phyloP scores from a whole-genome alignment of 2,797 vertebrate genomes.

The Podarcis siculus region DNA sequence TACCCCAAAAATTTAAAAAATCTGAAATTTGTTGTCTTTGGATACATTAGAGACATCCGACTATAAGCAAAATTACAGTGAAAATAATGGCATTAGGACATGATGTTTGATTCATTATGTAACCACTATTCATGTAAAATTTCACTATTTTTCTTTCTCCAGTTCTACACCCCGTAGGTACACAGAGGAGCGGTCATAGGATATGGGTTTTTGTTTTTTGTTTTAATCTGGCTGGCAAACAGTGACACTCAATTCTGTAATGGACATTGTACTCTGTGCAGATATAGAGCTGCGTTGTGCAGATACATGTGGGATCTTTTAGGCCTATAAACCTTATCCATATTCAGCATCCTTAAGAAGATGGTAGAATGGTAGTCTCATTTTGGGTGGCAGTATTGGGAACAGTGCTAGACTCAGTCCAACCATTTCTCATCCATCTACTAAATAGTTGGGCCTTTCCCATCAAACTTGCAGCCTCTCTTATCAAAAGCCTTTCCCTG shows the following conservation, averaged over 20 bases:
- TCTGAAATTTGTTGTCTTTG: not conserved
- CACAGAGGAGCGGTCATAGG: not conserved
- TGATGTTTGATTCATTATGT: not conserved
- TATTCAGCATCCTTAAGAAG: not conserved
- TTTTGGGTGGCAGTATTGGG: not conserved
- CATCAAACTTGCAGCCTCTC: not conserved
- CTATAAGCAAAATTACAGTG: not conserved
- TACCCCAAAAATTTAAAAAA: slow-evolving; percentile 12
- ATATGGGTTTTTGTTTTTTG: not conserved
- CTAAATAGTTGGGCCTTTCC: not conserved
- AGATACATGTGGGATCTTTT: not conserved
- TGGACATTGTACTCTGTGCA: not conserved
- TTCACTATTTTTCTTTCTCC: not conserved
- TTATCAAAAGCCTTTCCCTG: too few relatives aligned
- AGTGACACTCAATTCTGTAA: not conserved
- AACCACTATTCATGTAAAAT: not conserved
- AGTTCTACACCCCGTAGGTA: not conserved
- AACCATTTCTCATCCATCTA: not conserved
- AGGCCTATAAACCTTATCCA: not conserved
- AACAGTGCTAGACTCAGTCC: too few relatives aligned
- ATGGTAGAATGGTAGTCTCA: not conserved
- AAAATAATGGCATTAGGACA: not conserved
- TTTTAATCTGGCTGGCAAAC: too few relatives aligned
- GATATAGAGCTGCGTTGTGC: not conserved
- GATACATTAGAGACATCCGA: slow-evolving; percentile 25